phyloP scores from a whole-genome alignment of 2,113 vertebrate genomes.

The Bufo bufo region DNA sequence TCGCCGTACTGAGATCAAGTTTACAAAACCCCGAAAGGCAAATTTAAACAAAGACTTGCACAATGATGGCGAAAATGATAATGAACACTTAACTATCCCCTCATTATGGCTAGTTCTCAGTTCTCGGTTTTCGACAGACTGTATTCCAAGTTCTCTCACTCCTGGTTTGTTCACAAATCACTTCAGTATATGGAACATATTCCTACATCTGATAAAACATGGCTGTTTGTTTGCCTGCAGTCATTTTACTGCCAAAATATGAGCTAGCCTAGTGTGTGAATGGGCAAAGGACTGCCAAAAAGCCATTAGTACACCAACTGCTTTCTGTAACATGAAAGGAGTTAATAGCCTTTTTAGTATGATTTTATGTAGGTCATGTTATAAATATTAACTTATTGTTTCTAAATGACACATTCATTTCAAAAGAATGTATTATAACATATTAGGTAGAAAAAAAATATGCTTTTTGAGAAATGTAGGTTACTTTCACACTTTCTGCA shows the following conservation, averaged over 20 bases:
- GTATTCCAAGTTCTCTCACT: not conserved
- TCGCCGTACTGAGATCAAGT: not conserved
- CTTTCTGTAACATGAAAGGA: not conserved
- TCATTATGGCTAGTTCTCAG: not conserved
- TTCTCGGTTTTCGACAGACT: not conserved
- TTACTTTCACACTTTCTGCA: no score
- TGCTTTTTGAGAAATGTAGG: no score
- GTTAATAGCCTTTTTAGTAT: not conserved
- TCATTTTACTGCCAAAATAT: not conserved
- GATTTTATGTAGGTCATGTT: not conserved
- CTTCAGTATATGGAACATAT: slow-evolving; percentile 9
- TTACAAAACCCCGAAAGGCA: not conserved
- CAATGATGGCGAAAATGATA: not conserved
- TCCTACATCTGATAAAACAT: slow-evolving; percentile 31
- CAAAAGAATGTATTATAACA: not conserved
- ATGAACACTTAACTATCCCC: not conserved
- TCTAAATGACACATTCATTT: not conserved
- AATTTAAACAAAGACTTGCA: not conserved
- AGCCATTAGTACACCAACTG: slow-evolving; percentile 5
- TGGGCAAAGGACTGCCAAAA: slow-evolving; percentile 10
- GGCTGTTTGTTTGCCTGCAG: not conserved
- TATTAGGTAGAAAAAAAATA: not conserved
- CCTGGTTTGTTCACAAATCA: not conserved
- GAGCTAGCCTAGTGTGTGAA: not conserved
- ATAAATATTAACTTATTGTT: not conserved